These are phyloP conservation scores for Cosmia trapezina DNA, from an alignment of 2,888 invertebrate genomes.

Conservation along the genomic window DNA sequence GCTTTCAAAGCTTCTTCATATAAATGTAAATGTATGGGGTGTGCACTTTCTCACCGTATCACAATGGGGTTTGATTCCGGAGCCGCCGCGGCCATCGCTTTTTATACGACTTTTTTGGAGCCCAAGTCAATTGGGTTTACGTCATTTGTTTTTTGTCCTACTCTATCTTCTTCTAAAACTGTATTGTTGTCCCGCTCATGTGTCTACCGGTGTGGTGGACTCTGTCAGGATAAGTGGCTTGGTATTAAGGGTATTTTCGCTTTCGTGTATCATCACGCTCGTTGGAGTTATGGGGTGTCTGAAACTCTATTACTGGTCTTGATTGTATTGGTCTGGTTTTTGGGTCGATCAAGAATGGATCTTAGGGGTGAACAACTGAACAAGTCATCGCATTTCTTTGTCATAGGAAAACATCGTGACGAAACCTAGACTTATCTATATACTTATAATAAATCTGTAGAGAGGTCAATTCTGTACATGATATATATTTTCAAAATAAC, in stretches of 20 bases:
- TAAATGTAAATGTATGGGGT: conserved; percentile 82
- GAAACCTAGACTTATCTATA: too few species aligned
- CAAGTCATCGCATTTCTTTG: neutral
- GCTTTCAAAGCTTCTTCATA: conserved; percentile 76
- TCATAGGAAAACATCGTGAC: neutral
- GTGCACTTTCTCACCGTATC: conserved; percentile 73
- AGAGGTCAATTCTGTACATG: too few species aligned
- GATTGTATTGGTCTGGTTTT: conserved; percentile 29
- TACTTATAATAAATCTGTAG: too few species aligned
- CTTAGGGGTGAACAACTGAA: neutral
- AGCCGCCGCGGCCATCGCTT: conserved; percentile 63
- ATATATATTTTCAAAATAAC: too few species aligned
- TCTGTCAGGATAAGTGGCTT: conserved; percentile 56
- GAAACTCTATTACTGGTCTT: conserved; percentile 24
- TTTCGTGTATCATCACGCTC: conserved; percentile 20
- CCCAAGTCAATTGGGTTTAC: conserved; percentile 66
- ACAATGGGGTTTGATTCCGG: conserved; percentile 79
- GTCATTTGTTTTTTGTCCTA: conserved; percentile 61
- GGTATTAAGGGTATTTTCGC: conserved; percentile 48
- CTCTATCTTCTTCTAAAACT: conserved; percentile 39
- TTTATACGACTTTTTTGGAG: conserved; percentile 66
- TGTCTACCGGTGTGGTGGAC: conserved; percentile 44
- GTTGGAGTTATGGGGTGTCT: conserved; percentile 17
- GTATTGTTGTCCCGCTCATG: conserved; percentile 33
- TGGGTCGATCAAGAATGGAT: neutral